Evolutionary conservation across 2,888 invertebrate genomes (phyloP).

Genomic region (Eledona agricola): DNA sequence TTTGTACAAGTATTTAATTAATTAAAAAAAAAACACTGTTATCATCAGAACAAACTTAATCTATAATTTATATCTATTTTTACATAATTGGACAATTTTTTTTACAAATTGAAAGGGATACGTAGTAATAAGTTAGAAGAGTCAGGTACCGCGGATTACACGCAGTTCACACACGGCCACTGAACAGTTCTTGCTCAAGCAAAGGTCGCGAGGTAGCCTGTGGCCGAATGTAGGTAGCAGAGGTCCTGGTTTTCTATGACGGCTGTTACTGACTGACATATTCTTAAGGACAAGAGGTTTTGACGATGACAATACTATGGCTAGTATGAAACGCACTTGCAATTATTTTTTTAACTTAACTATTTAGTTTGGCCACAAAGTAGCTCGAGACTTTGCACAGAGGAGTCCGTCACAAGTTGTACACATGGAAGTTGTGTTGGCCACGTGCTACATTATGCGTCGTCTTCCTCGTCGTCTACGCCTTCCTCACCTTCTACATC

Average conservation of each 20-base stretch:
- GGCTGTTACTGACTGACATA: conserved; percentile 27
- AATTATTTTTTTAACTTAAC: conserved; percentile 32
- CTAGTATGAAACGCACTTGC: conserved; percentile 48
- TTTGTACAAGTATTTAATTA: conserved; percentile 50
- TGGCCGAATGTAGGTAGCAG: conserved; percentile 48
- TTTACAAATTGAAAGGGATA: conserved; percentile 64
- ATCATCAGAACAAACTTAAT: conserved; percentile 60
- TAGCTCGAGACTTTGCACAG: conserved; percentile 58
- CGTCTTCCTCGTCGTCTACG: conserved; percentile 61
- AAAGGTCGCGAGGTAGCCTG: conserved; percentile 56
- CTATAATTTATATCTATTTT: conserved; percentile 64
- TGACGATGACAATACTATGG: conserved; percentile 30
- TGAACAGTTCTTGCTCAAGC: conserved; percentile 49
- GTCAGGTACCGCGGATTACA: conserved; percentile 58
- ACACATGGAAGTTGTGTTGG: conserved; percentile 51
- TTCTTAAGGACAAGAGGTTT: conserved; percentile 13
- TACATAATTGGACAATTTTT: conserved; percentile 64
- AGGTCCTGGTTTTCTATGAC: conserved; percentile 34
- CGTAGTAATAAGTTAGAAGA: conserved; percentile 61
- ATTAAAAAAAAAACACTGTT: conserved; percentile 44
- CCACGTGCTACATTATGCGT: conserved; percentile 60
- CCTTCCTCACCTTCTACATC: conserved; percentile 61
- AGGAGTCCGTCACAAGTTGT: conserved; percentile 53
- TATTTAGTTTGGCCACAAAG: conserved; percentile 52
- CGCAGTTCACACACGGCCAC: conserved; percentile 54